phyloP scores from a whole-genome alignment of 2,888 invertebrate genomes.

The Anthoptus insignis region DNA sequence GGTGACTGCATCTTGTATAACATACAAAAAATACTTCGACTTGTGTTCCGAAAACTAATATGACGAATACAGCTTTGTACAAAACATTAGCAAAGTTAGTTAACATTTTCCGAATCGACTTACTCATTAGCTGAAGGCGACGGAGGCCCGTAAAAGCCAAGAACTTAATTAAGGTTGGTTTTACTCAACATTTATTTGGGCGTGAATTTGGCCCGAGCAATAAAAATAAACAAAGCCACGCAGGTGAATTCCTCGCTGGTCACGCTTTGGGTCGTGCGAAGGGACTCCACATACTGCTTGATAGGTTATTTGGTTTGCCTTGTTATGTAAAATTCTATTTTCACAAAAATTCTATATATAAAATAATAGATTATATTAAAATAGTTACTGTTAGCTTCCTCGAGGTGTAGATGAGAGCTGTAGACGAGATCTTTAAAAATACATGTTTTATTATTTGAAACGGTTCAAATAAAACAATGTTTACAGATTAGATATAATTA shows the following conservation, averaged over 20 bases:
- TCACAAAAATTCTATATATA: too few species aligned
- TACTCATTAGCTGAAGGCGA: slow-evolving; percentile 29
- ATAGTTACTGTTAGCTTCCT: too few species aligned
- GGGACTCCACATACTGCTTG: not conserved
- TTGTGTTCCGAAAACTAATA: slow-evolving; percentile 6
- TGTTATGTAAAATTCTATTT: too few species aligned
- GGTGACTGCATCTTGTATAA: too few species aligned
- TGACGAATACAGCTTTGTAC: slow-evolving; percentile 21
- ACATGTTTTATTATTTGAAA: too few species aligned
- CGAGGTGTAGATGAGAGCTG: too few species aligned
- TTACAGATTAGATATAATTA: too few species aligned
- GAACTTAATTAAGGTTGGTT: slow-evolving; percentile 79
- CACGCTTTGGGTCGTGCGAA: slow-evolving; percentile 41
- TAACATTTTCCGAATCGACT: slow-evolving; percentile 28
- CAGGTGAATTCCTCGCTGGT: slow-evolving; percentile 57
- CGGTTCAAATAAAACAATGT: too few species aligned
- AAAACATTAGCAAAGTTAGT: slow-evolving; percentile 17
- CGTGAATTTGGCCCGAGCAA: slow-evolving; percentile 72
- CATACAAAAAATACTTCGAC: too few species aligned
- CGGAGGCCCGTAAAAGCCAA: slow-evolving; percentile 69
- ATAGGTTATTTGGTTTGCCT: slow-evolving; percentile 18
- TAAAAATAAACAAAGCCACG: slow-evolving; percentile 78
- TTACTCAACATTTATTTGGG: slow-evolving; percentile 76
- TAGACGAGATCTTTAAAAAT: too few species aligned
- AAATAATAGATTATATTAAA: too few species aligned